Evolutionary conservation across 2,797 vertebrate genomes (phyloP), one percentile per base, ranked within the genome.

Genomic region (Callimico goeldii): DNA sequence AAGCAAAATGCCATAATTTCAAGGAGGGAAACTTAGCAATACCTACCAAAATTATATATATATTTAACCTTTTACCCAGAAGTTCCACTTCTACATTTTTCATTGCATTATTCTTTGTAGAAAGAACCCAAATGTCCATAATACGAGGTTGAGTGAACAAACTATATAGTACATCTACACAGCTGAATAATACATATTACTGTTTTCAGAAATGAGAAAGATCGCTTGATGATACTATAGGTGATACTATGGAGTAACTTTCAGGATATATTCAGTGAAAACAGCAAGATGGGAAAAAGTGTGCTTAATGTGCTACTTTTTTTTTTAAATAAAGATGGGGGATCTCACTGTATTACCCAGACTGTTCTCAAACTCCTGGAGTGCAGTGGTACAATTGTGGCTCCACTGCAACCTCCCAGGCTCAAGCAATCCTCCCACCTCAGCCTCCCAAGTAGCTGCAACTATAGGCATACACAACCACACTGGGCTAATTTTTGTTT

Each of bases 51-150:
- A 64, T 57, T 82, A 26, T 30, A 76, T 58, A 28, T 26, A 4
- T 52, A 22, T 67, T 57, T 83, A 75, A 85, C 72, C 28, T 90
- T 90, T 84, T 41, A 39, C 50, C 43, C 15, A 50, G 55, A 90
- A 93, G 36, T 50, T 87, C 52, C 5, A 76, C 33, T 67, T 72
- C 33, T 75, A 30, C 11, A 58, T 41, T 83, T 88, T 75, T 70
- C 30, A 79, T 41, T 93, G 19, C 36, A 76, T 58, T 36, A 5
- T 94, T 91, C 36, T 94, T 93, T 88, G 82, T 93, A n/a, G 80
- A 80, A 97, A 67, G 36, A 94, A 89, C 70, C 20, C 43, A 88
- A 84, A 90, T 92, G 91, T 76, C 73, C 33, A 55, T 85, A 73
- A 61, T 55, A 85, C 17, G 24, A 22, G 50, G 39, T 57, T 61